These are phyloP conservation scores for Sphenopsis melanotis DNA, from an alignment of 2,797 vertebrate species.

Conservation along the genomic window DNA sequence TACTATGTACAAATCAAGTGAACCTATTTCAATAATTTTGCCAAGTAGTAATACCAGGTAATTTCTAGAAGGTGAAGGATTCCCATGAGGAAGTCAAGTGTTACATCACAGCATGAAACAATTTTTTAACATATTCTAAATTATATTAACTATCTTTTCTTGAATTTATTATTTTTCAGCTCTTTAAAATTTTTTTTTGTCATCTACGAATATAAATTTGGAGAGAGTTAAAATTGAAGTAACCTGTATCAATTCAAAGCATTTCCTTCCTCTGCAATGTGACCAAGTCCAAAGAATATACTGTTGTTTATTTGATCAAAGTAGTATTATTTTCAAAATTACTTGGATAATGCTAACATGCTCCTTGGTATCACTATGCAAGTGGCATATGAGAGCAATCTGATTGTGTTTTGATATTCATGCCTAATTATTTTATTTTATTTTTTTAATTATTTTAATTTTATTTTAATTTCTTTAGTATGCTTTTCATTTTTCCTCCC, in stretches of 20 bases:
- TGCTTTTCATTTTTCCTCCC: neutral
- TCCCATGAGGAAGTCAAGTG: neutral
- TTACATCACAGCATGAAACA: neutral
- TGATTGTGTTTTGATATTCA: neutral
- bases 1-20: neutral
- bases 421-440: neutral
- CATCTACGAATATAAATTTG: neutral
- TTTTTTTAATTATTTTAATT: neutral
- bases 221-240: neutral
- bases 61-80: neutral
- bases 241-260: neutral
- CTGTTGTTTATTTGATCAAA: neutral
- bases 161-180: neutral
- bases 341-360: conserved; percentile 9
- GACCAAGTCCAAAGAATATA: neutral
- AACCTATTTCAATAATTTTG: neutral
- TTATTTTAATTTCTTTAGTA: neutral
- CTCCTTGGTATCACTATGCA: neutral
- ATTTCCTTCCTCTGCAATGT: neutral
- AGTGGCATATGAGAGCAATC: neutral
- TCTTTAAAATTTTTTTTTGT: neutral
- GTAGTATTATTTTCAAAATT: neutral
- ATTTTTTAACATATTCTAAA: neutral
- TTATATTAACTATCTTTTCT: neutral
- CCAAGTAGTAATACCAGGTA: neutral